Conservation (phyloP, 2,888 invertebrate species). For the Andrena bucephala region DNA sequence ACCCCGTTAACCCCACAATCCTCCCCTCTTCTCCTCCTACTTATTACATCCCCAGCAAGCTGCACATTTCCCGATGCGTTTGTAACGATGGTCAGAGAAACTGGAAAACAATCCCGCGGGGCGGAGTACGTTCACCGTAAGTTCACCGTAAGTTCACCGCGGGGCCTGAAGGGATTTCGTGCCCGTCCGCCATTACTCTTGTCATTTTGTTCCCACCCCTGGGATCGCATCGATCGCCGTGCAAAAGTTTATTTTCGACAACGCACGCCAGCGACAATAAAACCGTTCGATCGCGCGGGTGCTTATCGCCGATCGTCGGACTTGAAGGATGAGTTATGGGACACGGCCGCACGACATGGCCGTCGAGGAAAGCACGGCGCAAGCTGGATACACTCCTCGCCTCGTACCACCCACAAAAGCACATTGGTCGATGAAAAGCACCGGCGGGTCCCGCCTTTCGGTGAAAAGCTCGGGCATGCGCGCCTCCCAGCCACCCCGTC, state of each 20-base stretch:
- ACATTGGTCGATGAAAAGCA: slow-evolving; percentile 73
- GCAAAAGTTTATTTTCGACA: slow-evolving; percentile 59
- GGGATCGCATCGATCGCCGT: slow-evolving; percentile 52
- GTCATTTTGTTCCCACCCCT: slow-evolving; percentile 16
- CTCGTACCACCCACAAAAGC: slow-evolving; percentile 70
- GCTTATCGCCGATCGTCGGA: slow-evolving; percentile 67
- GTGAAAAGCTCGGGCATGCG: slow-evolving; percentile 72
- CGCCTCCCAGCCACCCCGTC: slow-evolving; percentile 19
- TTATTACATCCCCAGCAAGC: too few relatives aligned
- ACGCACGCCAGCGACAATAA: slow-evolving; percentile 63
- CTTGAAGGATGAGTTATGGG: slow-evolving; percentile 66
- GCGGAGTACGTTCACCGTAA: background rate
- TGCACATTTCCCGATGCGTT: too few relatives aligned
- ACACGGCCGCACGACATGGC: slow-evolving; percentile 59
- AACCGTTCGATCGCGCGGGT: slow-evolving; percentile 63
- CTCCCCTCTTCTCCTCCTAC: too few relatives aligned
- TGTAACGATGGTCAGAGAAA: too few relatives aligned
- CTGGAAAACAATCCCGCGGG: background rate
- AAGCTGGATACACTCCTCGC: slow-evolving; percentile 39
- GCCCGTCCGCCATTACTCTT: slow-evolving; percentile 19
- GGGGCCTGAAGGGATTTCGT: slow-evolving; percentile 19
- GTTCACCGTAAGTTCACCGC: background rate
- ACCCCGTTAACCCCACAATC: too few relatives aligned
- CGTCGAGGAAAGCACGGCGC: slow-evolving; percentile 59
- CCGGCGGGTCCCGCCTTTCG: slow-evolving; percentile 67